A percentile compares a stretch with the other conserved stretches of the same genome.
Conservation (phyloP, 2,113 vertebrate genomes). For the Gavia stellata region DNA sequence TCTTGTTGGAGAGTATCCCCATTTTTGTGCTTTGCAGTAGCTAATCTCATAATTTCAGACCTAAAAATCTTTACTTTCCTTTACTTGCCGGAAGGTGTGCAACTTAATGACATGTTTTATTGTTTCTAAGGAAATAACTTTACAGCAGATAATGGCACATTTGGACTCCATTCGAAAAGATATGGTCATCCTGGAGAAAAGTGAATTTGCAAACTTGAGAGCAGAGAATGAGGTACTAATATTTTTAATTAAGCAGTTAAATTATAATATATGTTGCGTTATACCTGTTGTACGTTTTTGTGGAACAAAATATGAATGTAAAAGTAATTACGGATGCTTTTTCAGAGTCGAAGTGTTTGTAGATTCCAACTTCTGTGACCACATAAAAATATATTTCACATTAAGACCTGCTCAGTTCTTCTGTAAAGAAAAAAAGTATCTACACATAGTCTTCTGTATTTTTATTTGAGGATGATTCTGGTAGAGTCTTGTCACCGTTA, state of each 20-base stretch:
- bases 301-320: not conserved
- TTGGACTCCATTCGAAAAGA: constrained; percentile 95
- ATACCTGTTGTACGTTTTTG: not conserved
- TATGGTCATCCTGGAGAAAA: constrained; percentile 98
- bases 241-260: not conserved
- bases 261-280: not conserved
- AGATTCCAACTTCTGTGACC: not conserved
- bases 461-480: not conserved
- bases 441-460: not conserved
- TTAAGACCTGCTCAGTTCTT: not conserved
- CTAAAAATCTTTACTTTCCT: not conserved
- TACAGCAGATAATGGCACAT: constrained; percentile 95
- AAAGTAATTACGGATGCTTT: not conserved
- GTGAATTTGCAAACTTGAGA: constrained; percentile 93
- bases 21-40: not conserved
- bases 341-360: not conserved
- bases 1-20: not conserved
- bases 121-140: constrained; percentile 84
- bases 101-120: not conserved
- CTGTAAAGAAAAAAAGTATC: not conserved
- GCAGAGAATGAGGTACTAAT: constrained; percentile 85
- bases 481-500: not conserved
- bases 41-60: not conserved
- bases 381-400: not conserved
- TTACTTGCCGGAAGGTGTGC: not conserved